Evolutionary conservation across 1,140 invertebrate genomes (phyloP), one percentile per base, ranked within the genome.

Genomic region (Galleria mellonella): DNA sequence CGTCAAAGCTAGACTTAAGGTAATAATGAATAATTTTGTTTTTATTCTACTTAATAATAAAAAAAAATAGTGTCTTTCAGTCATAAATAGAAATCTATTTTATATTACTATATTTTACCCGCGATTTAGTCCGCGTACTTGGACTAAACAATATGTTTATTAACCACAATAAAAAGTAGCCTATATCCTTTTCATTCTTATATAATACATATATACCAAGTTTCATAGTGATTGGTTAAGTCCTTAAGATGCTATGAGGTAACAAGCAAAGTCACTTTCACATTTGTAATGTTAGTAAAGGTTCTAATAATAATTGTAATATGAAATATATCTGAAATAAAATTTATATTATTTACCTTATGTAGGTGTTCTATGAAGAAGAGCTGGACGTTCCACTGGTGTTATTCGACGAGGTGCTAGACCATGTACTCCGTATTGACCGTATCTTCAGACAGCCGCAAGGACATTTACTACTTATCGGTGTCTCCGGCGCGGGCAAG

Each of bases 301-400:
- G n/a, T n/a, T n/a, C n/a, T n/a, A n/a, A n/a, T n/a, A n/a, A n/a
- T n/a, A n/a, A n/a, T n/a, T n/a, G n/a, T n/a, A n/a, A n/a, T n/a
- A n/a, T 23, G 6, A 23, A 3, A 23, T 23, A 23, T 23, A 3
- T 3, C 17, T 23, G 6, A 2, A 23, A 23, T 6, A 32, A 32
- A 2, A 11, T 14, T 3, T 5, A 9, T 17, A 6, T 43, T 46
- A 10, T 9, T 35, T 35, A 0, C 43, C 62, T 1, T 62, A n/a
- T n/a, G n/a, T n/a, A 93, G 91, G 94, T 98, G n/a, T 99, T 99
- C 87, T 99, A 99, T 72, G 98, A 99, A 87, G 98, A 99, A 89
- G 98, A 99, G 78, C 83, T 99, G 27, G 98, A 99, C 86, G 98
- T 99, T 4, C 97, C 96, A 0, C 87, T 99, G 2, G 98, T 99